Base-by-base conservation (phyloP, 2,888 invertebrate species). In the Synergus itoensis region DNA sequence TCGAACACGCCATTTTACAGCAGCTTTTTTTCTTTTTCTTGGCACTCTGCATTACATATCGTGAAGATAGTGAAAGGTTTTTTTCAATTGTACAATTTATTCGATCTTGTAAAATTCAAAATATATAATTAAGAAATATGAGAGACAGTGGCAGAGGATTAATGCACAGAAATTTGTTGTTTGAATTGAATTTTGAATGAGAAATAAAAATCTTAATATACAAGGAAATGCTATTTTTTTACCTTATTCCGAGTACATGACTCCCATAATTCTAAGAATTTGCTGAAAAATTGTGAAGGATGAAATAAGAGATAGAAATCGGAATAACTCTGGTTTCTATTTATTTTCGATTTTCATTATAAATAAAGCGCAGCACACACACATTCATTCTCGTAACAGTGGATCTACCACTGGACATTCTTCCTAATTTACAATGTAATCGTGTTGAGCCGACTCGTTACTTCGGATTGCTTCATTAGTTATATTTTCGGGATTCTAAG, bases 341-440 rank as follows among this genome's bases (percentile, higher is more conserved):
- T 88, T 88, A 86, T 87, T 88, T 86, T 85, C 83, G 80, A 64
- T 82, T 63, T 83, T 87, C 85, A 82, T 90, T 88, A 90, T 91
- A 91, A 91, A 90, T 90, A 89, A 90, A 87, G 86, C 88, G 86
- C 87, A 81, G 80, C 91, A 89, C 91, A 88, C 90, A 87, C 87
- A 88, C 92, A 91, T 90, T 91, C 91, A 91, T 89, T 89, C 91
- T 88, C 83, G 81, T 87, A 81, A 86, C 88, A 87, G 87, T 88
- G 88, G 88, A 86, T 90, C 88, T 86, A 90, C 87, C 90, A 90
- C 85, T 88, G 86, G 84, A 88, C 87, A 87, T 88, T 82, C 77
- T 82, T 79, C 81, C 77, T 80, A 82, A 84, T 81, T 81, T 79
- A 83, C 82, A 84, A 78, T 81, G n/a, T 5, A 77, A 83, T 77